Conservation (phyloP, 2,888 invertebrate species). For the Tachina lurida region DNA sequence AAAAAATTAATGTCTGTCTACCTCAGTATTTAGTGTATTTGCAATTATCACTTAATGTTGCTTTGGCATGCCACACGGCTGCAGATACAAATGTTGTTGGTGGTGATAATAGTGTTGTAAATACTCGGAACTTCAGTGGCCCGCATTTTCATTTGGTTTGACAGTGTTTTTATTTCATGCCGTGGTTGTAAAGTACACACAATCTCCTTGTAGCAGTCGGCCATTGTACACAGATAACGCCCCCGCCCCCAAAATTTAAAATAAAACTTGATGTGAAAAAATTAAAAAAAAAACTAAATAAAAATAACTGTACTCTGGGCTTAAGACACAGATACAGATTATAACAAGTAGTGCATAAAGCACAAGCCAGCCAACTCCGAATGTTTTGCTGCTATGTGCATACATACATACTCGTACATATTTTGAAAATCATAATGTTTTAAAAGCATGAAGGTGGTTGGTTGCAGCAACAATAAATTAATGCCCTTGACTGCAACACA, state of each 20-base stretch:
- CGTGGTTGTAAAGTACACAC: background rate
- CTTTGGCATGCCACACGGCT: conserved; percentile 17
- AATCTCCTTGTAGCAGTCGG: conserved; percentile 34
- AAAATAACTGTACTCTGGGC: conserved; percentile 42
- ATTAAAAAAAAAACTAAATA: background rate
- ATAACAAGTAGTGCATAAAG: conserved; percentile 1
- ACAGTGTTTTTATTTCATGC: background rate
- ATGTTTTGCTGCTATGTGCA: background rate
- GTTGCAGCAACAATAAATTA: background rate
- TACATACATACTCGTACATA: background rate
- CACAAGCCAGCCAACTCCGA: conserved; percentile 9
- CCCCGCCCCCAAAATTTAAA: conserved; percentile 58
- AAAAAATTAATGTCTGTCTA: conserved; percentile 7
- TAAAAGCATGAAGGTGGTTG: conserved; percentile 15
- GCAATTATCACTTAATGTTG: conserved; percentile 53
- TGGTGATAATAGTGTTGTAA: conserved; percentile 43
- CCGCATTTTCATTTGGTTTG: conserved; percentile 30
- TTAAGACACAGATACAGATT: background rate
- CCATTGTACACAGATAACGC: conserved; percentile 57
- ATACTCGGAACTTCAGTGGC: conserved; percentile 43
- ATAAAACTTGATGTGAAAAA: conserved; percentile 14
- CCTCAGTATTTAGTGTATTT: conserved; percentile 43
- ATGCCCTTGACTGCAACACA: conserved; percentile 22
- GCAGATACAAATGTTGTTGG: conserved; percentile 21
- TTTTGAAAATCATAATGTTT: conserved; percentile 20